These are phyloP conservation scores for Hemithea aestivaria DNA, from an alignment of 2,888 invertebrate genomes.

Conservation along the genomic window DNA sequence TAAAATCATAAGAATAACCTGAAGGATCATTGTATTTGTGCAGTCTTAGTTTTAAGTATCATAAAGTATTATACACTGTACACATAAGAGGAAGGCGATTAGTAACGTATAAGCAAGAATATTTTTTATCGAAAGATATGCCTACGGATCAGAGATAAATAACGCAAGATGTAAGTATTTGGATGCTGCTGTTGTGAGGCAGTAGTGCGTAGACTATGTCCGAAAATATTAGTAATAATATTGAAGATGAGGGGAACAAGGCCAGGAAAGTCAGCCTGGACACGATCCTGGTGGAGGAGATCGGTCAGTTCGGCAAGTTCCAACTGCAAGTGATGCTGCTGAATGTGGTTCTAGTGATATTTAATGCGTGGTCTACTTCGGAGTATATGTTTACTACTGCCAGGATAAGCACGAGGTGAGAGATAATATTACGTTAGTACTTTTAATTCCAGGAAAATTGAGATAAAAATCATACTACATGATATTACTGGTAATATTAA, in stretches of 20 bases:
- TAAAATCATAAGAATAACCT: too few relatives aligned
- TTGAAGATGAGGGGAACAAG: constrained; percentile 1
- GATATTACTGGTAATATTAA: too few relatives aligned
- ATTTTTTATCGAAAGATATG: too few relatives aligned
- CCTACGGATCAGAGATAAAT: too few relatives aligned
- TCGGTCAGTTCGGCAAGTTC: constrained; percentile 60
- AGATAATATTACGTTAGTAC: neutral
- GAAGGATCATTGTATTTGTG: too few relatives aligned
- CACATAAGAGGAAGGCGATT: too few relatives aligned
- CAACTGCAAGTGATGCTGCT: constrained; percentile 45
- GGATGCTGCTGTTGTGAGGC: neutral
- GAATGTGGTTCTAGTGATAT: constrained; percentile 42
- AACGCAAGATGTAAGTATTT: constrained; percentile 6
- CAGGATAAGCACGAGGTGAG: constrained; percentile 58
- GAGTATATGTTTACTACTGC: constrained; percentile 64
- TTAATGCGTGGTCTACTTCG: constrained; percentile 46
- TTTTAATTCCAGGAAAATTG: too few relatives aligned
- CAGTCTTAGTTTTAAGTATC: too few relatives aligned
- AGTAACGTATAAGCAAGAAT: too few relatives aligned
- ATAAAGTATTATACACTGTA: too few relatives aligned
- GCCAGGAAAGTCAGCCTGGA: constrained; percentile 44
- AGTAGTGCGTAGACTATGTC: constrained; percentile 8
- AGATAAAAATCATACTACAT: too few relatives aligned
- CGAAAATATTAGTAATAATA: neutral
- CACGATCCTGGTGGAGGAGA: constrained; percentile 51